phyloP scores from a whole-genome alignment of 2,113 vertebrate genomes.

The Pachyramphus minor region DNA sequence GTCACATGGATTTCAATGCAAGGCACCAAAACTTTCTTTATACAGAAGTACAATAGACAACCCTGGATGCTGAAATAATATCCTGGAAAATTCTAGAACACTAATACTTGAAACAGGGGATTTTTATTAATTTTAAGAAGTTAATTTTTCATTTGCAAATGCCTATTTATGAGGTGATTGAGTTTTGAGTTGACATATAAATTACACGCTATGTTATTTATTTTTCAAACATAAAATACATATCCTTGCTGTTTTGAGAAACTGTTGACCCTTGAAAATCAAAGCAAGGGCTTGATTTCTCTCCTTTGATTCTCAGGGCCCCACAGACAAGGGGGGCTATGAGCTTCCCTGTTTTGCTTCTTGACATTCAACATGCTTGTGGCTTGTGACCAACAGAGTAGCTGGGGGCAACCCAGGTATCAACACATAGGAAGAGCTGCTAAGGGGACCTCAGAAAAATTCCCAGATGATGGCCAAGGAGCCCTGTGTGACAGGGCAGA shows the following conservation, averaged over 20 bases:
- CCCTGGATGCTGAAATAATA: neutral
- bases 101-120: neutral
- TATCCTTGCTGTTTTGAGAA: conserved; percentile 5
- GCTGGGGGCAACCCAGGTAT: accelerated
- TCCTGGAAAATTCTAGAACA: neutral
- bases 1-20: conserved; percentile 18
- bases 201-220: neutral
- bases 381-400: neutral
- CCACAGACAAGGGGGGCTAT: neutral
- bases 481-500: neutral
- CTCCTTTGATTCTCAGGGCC: neutral
- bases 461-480: accelerated
- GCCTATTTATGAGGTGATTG: neutral
- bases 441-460: neutral
- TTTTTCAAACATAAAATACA: conserved; percentile 29
- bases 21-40: conserved; percentile 15
- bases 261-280: neutral
- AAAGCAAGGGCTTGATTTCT: neutral
- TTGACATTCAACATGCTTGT: neutral
- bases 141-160: conserved; percentile 26
- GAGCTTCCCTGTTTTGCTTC: neutral
- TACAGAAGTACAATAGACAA: neutral
- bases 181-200: neutral
- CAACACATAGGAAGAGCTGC: neutral
- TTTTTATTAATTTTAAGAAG: neutral